A percentile compares a stretch with the other conserved stretches of the same genome.
Evolutionary conservation across 1,140 invertebrate genomes (phyloP).

Genomic region (Bombus sylvicola): DNA sequence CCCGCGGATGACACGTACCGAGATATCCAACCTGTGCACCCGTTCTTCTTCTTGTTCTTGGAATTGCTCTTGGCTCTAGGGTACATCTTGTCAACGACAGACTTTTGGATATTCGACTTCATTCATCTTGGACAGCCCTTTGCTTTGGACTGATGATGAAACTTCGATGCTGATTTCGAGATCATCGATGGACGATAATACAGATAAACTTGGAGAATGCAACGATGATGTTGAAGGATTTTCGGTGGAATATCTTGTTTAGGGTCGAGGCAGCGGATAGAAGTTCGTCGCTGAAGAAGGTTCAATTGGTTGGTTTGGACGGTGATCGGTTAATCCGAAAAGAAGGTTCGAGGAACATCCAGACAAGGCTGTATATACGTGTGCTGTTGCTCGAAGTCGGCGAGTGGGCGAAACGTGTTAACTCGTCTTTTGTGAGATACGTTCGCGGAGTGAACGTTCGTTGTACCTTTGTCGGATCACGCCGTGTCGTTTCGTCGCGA

Average conservation of each 20-base stretch:
- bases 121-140: too few species aligned
- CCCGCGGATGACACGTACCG: not conserved
- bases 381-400: not conserved
- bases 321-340: not conserved
- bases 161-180: not conserved
- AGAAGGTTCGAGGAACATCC: not conserved
- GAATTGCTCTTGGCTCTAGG: not conserved
- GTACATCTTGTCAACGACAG: not conserved
- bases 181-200: not conserved
- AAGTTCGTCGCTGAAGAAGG: not conserved
- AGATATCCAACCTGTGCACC: not conserved
- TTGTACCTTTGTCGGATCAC: not conserved
- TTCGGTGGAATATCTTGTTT: not conserved
- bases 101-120: not conserved
- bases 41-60: not conserved
- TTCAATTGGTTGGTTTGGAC: not conserved
- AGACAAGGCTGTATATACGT: not conserved
- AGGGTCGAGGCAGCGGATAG: not conserved
- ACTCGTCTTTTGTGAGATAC: conserved; percentile 32
- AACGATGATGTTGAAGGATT: not conserved
- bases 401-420: conserved; percentile 19
- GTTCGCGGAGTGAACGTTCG: conserved; percentile 33
- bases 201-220: not conserved
- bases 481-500: not conserved
- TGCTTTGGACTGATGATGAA: not conserved